Evolutionary conservation across 92 coral and sea anemone genomes (phyloP).

Genomic region (Scolanthus callimorphus): DNA sequence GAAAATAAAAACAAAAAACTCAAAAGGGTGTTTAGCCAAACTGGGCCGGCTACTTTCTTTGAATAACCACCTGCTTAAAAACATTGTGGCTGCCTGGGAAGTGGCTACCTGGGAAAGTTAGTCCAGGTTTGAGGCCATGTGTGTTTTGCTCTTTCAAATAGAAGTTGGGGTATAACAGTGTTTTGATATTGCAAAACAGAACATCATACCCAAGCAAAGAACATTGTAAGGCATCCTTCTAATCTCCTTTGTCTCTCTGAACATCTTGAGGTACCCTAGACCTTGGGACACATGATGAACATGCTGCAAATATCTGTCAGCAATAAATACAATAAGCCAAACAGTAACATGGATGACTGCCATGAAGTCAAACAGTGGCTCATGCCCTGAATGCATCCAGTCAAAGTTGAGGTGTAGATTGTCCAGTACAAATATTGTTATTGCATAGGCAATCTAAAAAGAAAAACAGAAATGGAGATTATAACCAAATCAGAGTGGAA

Average conservation of each 20-base stretch:
- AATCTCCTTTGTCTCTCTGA: conserved; percentile 69
- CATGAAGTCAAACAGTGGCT: conserved; percentile 76
- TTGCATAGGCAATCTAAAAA: conserved; percentile 45
- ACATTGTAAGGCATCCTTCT: conserved; percentile 68
- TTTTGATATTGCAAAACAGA: no score
- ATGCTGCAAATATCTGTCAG: conserved; percentile 59
- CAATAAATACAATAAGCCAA: conserved; percentile 69
- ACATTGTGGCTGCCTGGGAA: no score
- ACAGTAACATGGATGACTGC: conserved; percentile 71
- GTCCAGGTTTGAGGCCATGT: no score
- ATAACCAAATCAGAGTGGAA: no score
- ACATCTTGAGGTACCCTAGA: conserved; percentile 74
- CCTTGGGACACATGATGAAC: conserved; percentile 69
- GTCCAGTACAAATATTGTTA: conserved; percentile 18
- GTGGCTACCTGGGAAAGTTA: no score
- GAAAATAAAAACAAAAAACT: no score
- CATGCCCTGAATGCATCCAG: conserved; percentile 1
- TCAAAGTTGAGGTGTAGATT: conserved; percentile 3
- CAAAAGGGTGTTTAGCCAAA: neutral
- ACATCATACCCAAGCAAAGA: conserved; percentile 71
- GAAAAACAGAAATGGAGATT: neutral
- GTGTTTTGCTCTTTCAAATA: no score
- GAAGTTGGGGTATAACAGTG: no score
- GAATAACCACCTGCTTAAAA: no score
- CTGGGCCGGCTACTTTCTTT: no score